A percentile compares a stretch with the other conserved stretches of the same genome.
phyloP scores from a whole-genome alignment of 2,888 invertebrate species.

The Mythimna impura region DNA sequence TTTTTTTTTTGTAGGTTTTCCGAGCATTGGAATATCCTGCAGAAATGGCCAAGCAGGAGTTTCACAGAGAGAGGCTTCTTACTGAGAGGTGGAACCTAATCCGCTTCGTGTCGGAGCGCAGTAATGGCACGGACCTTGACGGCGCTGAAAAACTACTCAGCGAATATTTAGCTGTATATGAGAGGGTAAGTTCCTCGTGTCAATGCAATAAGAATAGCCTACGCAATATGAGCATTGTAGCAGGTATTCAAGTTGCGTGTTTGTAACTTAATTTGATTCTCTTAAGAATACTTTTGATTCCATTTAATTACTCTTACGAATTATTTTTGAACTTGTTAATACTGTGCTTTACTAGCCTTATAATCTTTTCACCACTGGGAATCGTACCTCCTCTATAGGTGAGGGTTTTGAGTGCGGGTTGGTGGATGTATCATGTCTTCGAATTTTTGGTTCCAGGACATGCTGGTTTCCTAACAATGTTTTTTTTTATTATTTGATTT shows the following conservation, averaged over 20 bases:
- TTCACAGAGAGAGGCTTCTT: constrained; percentile 91
- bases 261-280: not conserved
- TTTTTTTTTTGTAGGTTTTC: constrained; percentile 92
- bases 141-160: constrained; percentile 88
- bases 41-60: constrained; percentile 92
- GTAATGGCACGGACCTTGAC: constrained; percentile 86
- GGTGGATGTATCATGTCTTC: no score
- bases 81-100: constrained; percentile 91
- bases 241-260: not conserved
- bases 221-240: not conserved
- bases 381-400: no score
- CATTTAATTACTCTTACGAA: no score
- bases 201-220: not conserved
- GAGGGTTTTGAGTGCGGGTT: no score
- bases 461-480: no score
- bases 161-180: constrained; percentile 83
- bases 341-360: no score
- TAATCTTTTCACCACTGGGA: no score
- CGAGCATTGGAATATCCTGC: constrained; percentile 94
- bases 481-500: no score
- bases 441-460: no score
- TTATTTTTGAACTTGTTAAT: no score
- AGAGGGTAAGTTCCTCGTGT: constrained; percentile 75
- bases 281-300: no score
- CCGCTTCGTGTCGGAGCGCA: constrained; percentile 91